phyloP scores from a whole-genome alignment of 2,888 invertebrate species.

The Drosophila acutilabella region DNA sequence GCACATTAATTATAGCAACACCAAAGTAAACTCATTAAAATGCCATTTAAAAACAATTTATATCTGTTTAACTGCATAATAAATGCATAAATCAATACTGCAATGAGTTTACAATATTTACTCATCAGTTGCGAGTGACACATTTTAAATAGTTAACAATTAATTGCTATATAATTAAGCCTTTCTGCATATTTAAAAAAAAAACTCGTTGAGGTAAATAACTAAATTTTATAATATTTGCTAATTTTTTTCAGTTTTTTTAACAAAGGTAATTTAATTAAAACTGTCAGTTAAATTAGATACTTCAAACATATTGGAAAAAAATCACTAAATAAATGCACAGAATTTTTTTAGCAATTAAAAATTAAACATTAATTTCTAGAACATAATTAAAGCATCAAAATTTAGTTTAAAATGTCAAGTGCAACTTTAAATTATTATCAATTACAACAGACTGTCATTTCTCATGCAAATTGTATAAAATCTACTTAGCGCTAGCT shows the following conservation, averaged over 20 bases:
- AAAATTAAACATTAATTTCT: not conserved
- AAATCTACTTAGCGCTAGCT: conserved; percentile 34
- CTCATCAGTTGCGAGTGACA: not conserved
- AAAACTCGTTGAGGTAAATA: not conserved
- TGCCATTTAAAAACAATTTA: conserved; percentile 24
- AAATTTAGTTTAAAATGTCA: not conserved
- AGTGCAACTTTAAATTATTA: conserved; percentile 1
- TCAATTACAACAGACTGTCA: not conserved
- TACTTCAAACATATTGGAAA: not conserved
- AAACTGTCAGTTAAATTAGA: not conserved
- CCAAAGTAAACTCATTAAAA: conserved; percentile 39
- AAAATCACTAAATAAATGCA: not conserved
- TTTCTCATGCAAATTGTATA: not conserved
- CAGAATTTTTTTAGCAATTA: no score
- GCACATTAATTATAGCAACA: conserved; percentile 44
- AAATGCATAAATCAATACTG: conserved; percentile 41
- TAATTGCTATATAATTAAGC: conserved; percentile 1
- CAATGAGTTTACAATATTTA: conserved; percentile 6
- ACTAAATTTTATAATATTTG: not conserved
- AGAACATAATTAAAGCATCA: not conserved
- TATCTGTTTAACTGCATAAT: conserved; percentile 26
- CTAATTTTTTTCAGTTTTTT: no score
- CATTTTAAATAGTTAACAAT: conserved; percentile 5
- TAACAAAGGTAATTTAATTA: conserved; percentile 6
- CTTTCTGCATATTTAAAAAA: not conserved